A percentile compares a stretch with the other conserved stretches of the same genome.
Evolutionary conservation across 2,113 vertebrate genomes (phyloP).

Genomic region (Prietella phreatophila): DNA sequence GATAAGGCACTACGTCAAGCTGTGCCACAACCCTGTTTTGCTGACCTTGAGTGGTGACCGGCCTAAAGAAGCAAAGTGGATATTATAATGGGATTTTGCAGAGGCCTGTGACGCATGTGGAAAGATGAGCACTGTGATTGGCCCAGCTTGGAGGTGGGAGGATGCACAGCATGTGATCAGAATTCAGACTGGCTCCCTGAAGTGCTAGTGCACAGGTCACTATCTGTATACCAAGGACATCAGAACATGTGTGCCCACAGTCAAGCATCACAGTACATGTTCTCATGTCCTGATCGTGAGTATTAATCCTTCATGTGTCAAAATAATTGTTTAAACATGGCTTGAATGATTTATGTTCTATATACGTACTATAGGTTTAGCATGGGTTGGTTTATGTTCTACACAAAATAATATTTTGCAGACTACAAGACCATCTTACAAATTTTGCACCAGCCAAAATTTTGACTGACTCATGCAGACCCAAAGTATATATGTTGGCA

Average conservation of each 20-base stretch:
- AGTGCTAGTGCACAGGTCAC: constrained; percentile 38
- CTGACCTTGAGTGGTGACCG: constrained; percentile 52
- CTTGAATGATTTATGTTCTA: background rate
- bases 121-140: constrained; percentile 57
- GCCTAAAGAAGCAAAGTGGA: constrained; percentile 30
- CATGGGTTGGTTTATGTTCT: background rate
- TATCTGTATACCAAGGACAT: constrained; percentile 42
- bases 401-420: background rate
- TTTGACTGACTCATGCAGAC: background rate
- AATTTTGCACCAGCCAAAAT: background rate
- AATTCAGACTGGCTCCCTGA: constrained; percentile 58
- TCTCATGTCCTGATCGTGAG: background rate
- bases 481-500: background rate
- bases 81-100: constrained; percentile 48
- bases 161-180: constrained; percentile 59
- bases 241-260: constrained; percentile 17
- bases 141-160: constrained; percentile 55
- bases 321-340: background rate
- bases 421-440: background rate
- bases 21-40: constrained; percentile 25
- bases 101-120: constrained; percentile 32
- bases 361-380: background rate
- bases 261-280: background rate
- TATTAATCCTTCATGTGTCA: background rate
- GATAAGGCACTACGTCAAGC: constrained; percentile 49